Conservation (phyloP, 2,888 invertebrate species). For the Melanchra persicariae region DNA sequence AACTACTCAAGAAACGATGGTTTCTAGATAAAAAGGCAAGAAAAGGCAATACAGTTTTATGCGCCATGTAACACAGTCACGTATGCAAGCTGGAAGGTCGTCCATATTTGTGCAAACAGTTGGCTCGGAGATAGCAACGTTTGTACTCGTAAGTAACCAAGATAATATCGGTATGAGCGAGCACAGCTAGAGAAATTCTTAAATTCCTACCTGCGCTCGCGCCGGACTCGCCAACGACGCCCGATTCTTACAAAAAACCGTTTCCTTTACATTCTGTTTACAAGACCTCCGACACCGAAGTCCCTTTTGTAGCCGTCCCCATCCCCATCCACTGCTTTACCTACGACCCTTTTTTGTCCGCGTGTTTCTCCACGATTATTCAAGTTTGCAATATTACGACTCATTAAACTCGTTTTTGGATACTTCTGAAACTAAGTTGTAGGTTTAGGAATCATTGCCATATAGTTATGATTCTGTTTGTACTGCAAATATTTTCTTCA, state of each 20-base stretch:
- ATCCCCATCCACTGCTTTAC: conserved; percentile 72
- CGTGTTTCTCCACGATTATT: conserved; percentile 75
- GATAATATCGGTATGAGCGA: conserved; percentile 79
- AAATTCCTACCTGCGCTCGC: conserved; percentile 80
- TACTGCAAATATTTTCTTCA: neutral
- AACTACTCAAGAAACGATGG: conserved; percentile 52
- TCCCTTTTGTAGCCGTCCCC: conserved; percentile 78
- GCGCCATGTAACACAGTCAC: conserved; percentile 77
- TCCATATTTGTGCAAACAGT: conserved; percentile 87
- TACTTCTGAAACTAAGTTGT: conserved; percentile 16
- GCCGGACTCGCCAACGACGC: conserved; percentile 77
- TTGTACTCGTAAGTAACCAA: conserved; percentile 81
- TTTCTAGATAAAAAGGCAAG: conserved; percentile 66
- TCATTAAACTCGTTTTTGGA: conserved; percentile 62
- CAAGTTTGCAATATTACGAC: conserved; percentile 69
- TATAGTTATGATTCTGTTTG: neutral
- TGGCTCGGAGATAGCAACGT: conserved; percentile 82
- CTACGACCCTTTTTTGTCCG: conserved; percentile 86
- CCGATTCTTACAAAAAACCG: conserved; percentile 82
- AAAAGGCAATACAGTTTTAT: conserved; percentile 67
- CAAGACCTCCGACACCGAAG: conserved; percentile 89
- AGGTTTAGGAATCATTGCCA: neutral
- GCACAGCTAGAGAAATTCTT: conserved; percentile 71
- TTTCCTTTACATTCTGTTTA: conserved; percentile 88
- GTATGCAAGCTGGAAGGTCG: conserved; percentile 78